Percentiles rank a stretch among this genome's conserved stretches.
Evolutionary conservation across 2,888 invertebrate species (phyloP).

Genomic region (Mythimna lalbum): DNA sequence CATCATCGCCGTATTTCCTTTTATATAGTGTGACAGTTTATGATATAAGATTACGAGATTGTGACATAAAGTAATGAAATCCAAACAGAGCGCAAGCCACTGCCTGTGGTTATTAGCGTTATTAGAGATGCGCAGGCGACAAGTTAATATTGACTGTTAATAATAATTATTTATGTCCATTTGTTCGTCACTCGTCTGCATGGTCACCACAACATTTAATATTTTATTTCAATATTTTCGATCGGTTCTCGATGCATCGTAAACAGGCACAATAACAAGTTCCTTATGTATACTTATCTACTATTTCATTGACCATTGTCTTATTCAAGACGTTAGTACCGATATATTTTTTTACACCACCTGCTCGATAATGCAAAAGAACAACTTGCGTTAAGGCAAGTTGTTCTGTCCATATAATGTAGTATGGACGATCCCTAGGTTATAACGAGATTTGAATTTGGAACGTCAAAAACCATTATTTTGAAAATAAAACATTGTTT

Average conservation of each 20-base stretch:
- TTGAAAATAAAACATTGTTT: too few relatives aligned
- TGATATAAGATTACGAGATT: slow-evolving; percentile 64
- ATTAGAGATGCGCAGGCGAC: slow-evolving; percentile 56
- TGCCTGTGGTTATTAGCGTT: slow-evolving; percentile 52
- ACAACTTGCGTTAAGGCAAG: too few relatives aligned
- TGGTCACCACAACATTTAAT: slow-evolving; percentile 48
- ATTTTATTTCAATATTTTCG: slow-evolving; percentile 57
- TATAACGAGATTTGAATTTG: too few relatives aligned
- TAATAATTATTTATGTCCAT: slow-evolving; percentile 66
- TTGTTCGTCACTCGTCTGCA: slow-evolving; percentile 54
- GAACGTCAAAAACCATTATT: too few relatives aligned
- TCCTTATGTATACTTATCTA: background rate
- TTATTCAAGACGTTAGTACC: too few relatives aligned
- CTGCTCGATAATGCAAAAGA: too few relatives aligned
- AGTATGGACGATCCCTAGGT: too few relatives aligned
- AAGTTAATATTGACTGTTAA: slow-evolving; percentile 59
- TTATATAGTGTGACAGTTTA: slow-evolving; percentile 61
- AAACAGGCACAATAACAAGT: slow-evolving; percentile 16
- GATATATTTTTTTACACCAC: too few relatives aligned
- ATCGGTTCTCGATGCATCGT: slow-evolving; percentile 13
- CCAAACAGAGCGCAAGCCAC: slow-evolving; percentile 61
- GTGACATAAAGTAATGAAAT: slow-evolving; percentile 51
- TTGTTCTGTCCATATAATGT: too few relatives aligned
- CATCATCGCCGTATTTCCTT: slow-evolving; percentile 37
- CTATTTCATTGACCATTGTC: too few relatives aligned